A percentile compares a stretch with the other conserved stretches of the same genome.
These are phyloP conservation scores for Elanoides forficatus DNA, from an alignment of 2,113 vertebrate species.

Conservation along the genomic window DNA sequence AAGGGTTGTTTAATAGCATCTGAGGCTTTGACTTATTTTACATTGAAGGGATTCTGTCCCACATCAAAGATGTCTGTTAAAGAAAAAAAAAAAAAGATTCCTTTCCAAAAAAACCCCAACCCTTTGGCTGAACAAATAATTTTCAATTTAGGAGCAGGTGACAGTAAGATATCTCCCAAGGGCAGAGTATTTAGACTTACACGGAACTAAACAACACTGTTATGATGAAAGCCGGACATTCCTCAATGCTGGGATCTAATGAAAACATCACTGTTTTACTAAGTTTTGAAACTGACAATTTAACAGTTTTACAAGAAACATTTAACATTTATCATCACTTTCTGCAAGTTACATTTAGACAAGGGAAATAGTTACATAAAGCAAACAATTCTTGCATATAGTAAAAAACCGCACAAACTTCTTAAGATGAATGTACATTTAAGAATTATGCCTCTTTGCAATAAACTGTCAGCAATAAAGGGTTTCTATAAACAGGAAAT, in stretches of 20 bases:
- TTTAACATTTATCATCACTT: conserved; percentile 68
- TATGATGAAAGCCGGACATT: conserved; percentile 71
- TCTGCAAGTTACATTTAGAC: conserved; percentile 47
- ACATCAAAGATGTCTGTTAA: conserved; percentile 71
- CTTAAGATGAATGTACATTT: background rate
- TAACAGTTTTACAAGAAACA: conserved; percentile 69
- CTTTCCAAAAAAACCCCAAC: conserved; percentile 41
- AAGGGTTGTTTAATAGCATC: conserved; percentile 72
- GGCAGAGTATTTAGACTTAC: conserved; percentile 62
- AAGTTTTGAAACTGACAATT: conserved; percentile 60
- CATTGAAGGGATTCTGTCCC: conserved; percentile 69
- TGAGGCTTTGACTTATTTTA: conserved; percentile 73
- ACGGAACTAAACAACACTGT: conserved; percentile 60
- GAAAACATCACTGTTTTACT: conserved; percentile 65
- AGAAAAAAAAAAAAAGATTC: conserved; percentile 23
- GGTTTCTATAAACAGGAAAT: background rate
- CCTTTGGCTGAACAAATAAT: conserved; percentile 72
- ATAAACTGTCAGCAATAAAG: background rate
- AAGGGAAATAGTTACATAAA: conserved; percentile 27
- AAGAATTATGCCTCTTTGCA: background rate
- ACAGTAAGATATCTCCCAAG: conserved; percentile 62
- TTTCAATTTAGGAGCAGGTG: conserved; percentile 72
- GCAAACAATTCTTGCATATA: background rate
- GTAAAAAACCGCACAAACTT: background rate
- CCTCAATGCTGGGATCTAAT: conserved; percentile 56